Conservation (phyloP, 2,113 vertebrate species). For the Crocuta crocuta region DNA sequence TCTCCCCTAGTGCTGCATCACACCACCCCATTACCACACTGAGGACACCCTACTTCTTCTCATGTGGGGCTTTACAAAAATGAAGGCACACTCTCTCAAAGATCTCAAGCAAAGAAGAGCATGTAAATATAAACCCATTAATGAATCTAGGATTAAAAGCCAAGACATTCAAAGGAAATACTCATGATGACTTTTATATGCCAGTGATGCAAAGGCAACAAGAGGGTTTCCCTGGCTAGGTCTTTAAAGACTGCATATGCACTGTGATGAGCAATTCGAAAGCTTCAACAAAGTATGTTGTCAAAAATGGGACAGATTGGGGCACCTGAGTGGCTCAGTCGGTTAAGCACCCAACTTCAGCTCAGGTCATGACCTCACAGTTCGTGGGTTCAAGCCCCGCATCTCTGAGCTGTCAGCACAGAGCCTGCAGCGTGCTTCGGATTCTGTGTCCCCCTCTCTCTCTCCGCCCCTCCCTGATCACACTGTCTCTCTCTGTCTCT, state of each 20-base stretch:
- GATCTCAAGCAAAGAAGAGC: constrained; percentile 21
- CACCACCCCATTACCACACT: background rate
- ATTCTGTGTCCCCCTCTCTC: no score
- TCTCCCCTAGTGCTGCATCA: background rate
- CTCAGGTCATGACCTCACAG: no score
- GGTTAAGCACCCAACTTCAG: no score
- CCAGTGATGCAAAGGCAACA: background rate
- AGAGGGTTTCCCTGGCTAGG: background rate
- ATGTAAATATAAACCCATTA: background rate
- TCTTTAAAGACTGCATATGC: background rate
- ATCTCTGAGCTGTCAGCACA: no score
- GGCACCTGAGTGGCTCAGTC: no score
- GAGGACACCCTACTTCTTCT: background rate
- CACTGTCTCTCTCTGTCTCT: no score
- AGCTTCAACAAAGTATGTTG: background rate
- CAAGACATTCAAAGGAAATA: constrained; percentile 46
- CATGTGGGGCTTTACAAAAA: background rate
- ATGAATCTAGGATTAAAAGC: constrained; percentile 30
- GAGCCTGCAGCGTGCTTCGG: no score
- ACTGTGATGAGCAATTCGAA: background rate
- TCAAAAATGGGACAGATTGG: background rate
- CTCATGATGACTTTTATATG: constrained; percentile 22
- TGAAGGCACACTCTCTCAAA: constrained; percentile 22
- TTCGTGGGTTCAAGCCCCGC: no score
- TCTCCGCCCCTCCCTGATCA: no score